Base-by-base conservation (phyloP, 2,888 invertebrate genomes). In the Allophyes oxyacanthae region DNA sequence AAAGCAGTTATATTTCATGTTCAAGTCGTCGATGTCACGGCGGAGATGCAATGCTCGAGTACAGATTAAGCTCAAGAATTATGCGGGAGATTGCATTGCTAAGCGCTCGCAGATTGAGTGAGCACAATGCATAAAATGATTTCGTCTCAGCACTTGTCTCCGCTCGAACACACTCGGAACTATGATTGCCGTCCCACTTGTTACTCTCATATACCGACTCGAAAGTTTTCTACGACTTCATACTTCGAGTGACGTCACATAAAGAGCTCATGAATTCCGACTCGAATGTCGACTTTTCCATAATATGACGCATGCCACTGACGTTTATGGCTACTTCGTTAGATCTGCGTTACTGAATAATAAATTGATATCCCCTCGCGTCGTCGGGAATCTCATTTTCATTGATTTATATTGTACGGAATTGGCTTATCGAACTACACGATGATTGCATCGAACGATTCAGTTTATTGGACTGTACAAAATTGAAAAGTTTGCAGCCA, bases 231-330 rank as follows among this genome's bases (percentile, higher is more conserved):
- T 61, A 74, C 75, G 76, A 84, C 78, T 83, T 81, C 28, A 28
- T 28, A 82, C 80, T 86, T 83, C 82, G 84, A 88, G 85, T 84
- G 82, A 81, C 82, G 79, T 87, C 82, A 83, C 75, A 84, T 83
- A 83, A 85, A 85, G 80, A 81, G 69, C 79, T 79, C 80, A 79
- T 84, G 86, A 86, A 87, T 84, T 28, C 73, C 61, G 53, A 69
- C 74, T 77, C 76, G 63, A 64, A 67, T 74, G 78, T 79, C 81
- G 71, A 78, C 78, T 77, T 77, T 74, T 67, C 69, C 68, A 74
- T 75, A 69, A 77, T 81, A 78, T 80, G 76, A 80, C 75, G 70
- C 70, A 76, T 75, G 77, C 63, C 45, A 70, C 66, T 61, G 78
- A 78, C 77, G 67, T 75, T 82, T 79, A 78, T 66, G 70, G 65